A percentile compares a stretch with the other conserved stretches of the same genome.
Evolutionary conservation across 2,888 invertebrate species (phyloP).

Genomic region (Heliconius erato): DNA sequence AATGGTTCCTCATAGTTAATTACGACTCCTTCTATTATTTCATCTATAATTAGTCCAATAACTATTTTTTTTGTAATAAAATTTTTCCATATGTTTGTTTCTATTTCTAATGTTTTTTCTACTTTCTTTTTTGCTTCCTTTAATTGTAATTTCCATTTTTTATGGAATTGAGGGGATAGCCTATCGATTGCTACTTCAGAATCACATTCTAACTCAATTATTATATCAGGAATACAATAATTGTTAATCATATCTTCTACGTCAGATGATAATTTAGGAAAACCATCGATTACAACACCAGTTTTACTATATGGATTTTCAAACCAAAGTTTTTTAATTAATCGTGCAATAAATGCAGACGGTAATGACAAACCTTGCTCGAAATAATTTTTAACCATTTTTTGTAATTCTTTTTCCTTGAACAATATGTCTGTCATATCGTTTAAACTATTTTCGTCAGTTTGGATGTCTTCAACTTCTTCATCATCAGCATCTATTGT

Average conservation of each 20-base stretch:
- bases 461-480: conserved; percentile 68
- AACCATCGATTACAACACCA: conserved; percentile 87
- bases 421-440: conserved; percentile 65
- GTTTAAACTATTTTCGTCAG: conserved; percentile 72
- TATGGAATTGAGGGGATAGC: conserved; percentile 65
- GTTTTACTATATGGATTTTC: conserved; percentile 75
- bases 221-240: conserved; percentile 85
- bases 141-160: conserved; percentile 73
- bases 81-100: conserved; percentile 66
- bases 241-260: conserved; percentile 80
- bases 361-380: conserved; percentile 79
- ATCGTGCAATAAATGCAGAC: conserved; percentile 71
- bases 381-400: conserved; percentile 80
- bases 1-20: conserved; percentile 51
- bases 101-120: conserved; percentile 58
- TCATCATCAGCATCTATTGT: conserved; percentile 66
- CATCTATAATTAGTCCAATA: conserved; percentile 67
- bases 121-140: conserved; percentile 69
- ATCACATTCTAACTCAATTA: conserved; percentile 80
- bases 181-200: conserved; percentile 68
- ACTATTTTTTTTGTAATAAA: conserved; percentile 68
- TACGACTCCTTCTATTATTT: conserved; percentile 63
- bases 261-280: conserved; percentile 85
- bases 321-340: conserved; percentile 83
- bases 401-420: conserved; percentile 73